Conservation (phyloP, 1,140 invertebrate genomes). For the Habropoda laboriosa region DNA sequence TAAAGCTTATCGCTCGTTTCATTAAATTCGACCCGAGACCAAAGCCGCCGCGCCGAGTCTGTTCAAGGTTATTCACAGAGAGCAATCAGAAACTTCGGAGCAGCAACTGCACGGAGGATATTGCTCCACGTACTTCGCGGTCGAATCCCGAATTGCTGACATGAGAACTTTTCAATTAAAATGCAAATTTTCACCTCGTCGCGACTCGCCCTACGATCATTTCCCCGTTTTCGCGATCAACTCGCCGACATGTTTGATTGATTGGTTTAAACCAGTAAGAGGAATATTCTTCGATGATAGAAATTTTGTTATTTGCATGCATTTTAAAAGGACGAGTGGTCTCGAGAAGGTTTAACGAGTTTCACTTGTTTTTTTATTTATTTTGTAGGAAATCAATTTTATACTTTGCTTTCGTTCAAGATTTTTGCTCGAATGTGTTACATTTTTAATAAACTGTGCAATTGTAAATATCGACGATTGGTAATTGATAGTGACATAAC, state of each 20-base stretch:
- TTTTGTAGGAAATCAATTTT: too few relatives aligned
- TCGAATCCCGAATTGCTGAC: constrained; percentile 25
- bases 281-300: neutral
- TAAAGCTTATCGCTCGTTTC: constrained; percentile 40
- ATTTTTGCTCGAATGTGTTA: too few relatives aligned
- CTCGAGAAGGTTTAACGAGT: too few relatives aligned
- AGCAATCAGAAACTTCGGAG: constrained; percentile 37
- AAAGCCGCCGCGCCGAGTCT: too few relatives aligned
- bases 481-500: too few relatives aligned
- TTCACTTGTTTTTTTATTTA: neutral
- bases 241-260: neutral
- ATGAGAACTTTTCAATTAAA: constrained; percentile 37
- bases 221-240: neutral
- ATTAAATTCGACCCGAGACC: constrained; percentile 19
- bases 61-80: constrained; percentile 38
- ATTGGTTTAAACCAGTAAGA: neutral
- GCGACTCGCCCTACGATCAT: neutral
- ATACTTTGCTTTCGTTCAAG: too few relatives aligned
- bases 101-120: constrained; percentile 20
- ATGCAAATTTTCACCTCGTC: constrained; percentile 28
- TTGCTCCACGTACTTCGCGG: constrained; percentile 6
- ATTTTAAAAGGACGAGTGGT: neutral
- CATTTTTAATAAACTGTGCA: too few relatives aligned
- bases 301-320: neutral
- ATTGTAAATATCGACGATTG: too few relatives aligned